Evolutionary conservation across 2,888 invertebrate genomes (phyloP).

Genomic region (Ptychoptera albimana): DNA sequence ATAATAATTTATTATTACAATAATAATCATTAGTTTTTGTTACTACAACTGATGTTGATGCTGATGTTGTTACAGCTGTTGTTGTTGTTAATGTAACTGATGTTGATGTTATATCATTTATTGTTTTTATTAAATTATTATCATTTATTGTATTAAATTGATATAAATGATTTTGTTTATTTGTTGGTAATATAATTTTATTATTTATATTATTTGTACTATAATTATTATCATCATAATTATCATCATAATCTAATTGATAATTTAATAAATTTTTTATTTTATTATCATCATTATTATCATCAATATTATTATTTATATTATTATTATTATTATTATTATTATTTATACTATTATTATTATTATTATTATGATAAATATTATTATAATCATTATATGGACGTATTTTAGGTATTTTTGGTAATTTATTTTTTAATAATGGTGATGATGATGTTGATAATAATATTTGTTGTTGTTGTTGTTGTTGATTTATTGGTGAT

Average conservation of each 20-base stretch:
- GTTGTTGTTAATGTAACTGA: constrained; percentile 3
- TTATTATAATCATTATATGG: not conserved
- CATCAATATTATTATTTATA: not conserved
- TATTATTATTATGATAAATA: not conserved
- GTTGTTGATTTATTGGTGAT: constrained; percentile 4
- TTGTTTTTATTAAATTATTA: constrained; percentile 5
- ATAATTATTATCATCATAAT: constrained; percentile 3
- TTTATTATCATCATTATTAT: not conserved
- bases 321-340: not conserved
- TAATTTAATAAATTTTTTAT: not conserved
- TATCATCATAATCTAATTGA: not conserved
- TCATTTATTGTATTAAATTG: too few relatives aligned
- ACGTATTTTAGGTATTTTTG: not conserved
- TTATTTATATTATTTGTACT: too few relatives aligned
- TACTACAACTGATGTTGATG: not conserved
- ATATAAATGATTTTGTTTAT: too few relatives aligned
- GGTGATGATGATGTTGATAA: not conserved
- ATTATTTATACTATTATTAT: constrained; percentile 5
- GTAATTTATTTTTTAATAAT: not conserved
- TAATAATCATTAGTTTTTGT: not conserved
- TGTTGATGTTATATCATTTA: constrained; percentile 5
- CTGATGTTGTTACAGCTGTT: constrained; percentile 3
- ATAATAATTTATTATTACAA: too few relatives aligned
- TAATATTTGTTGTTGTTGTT: not conserved
- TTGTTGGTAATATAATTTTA: too few relatives aligned